A percentile compares a stretch with the other conserved stretches of the same genome.
These are phyloP conservation scores for Amia ocellicauda DNA, from an alignment of 2,113 vertebrate species.

Conservation along the genomic window DNA sequence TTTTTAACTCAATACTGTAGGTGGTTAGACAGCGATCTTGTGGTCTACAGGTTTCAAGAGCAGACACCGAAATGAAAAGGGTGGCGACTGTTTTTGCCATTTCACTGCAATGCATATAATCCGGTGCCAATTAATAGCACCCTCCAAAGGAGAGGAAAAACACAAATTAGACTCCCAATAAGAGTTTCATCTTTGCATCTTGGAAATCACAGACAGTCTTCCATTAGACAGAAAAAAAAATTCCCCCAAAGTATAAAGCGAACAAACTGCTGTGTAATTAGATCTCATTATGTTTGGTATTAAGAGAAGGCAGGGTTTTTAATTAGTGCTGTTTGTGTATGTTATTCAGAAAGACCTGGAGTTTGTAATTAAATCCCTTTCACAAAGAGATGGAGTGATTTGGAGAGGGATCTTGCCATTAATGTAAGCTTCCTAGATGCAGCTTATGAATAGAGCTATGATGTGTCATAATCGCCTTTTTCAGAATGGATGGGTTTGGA, in stretches of 20 bases:
- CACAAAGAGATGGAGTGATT: neutral
- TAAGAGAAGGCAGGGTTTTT: conserved; percentile 1
- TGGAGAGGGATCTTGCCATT: neutral
- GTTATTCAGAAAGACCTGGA: neutral
- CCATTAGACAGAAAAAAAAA: neutral
- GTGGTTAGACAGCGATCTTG: too few species aligned
- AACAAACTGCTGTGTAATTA: neutral
- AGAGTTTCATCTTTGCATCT: neutral
- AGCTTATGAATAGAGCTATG: neutral
- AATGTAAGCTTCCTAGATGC: neutral
- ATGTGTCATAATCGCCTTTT: neutral
- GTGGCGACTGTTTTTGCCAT: neutral
- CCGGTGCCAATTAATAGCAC: neutral
- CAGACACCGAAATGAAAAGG: neutral
- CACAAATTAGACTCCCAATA: neutral
- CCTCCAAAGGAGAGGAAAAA: neutral
- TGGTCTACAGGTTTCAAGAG: too few species aligned
- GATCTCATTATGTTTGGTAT: conserved; percentile 2
- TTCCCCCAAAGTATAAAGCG: neutral
- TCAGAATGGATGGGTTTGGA: neutral
- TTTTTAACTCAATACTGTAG: too few species aligned
- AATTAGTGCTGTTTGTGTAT: neutral
- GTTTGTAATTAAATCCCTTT: conserved; percentile 6
- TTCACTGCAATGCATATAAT: neutral
- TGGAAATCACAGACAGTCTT: neutral